These are phyloP conservation scores for Delichon dasypus DNA, from an alignment of 2,797 vertebrate genomes.

Conservation along the genomic window DNA sequence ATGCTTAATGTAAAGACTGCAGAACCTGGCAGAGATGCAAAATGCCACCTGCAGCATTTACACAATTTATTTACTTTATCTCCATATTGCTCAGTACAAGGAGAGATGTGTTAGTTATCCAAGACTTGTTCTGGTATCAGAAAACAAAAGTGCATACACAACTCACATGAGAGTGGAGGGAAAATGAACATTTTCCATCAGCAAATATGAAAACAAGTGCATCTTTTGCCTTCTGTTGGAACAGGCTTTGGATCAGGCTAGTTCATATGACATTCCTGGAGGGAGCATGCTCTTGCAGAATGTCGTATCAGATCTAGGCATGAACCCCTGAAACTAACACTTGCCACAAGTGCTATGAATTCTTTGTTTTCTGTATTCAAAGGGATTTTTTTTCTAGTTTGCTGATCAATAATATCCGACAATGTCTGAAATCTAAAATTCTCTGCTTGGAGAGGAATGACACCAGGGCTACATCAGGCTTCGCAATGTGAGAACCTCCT, in stretches of 20 bases:
- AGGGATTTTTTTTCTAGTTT: not conserved
- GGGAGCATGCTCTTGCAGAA: not conserved
- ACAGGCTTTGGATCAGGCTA: not conserved
- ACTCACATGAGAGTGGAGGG: not conserved
- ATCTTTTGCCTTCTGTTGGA: conserved; percentile 16
- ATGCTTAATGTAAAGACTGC: not conserved
- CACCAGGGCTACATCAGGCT: not conserved
- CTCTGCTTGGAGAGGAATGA: not conserved
- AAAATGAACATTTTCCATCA: not conserved
- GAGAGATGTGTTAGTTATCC: not conserved
- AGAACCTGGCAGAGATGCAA: conserved; percentile 1
- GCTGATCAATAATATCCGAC: not conserved
- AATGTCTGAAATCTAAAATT: not conserved
- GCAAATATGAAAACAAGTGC: not conserved
- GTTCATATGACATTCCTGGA: not conserved
- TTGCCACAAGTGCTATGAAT: not conserved
- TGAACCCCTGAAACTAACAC: not conserved
- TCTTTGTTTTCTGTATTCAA: not conserved
- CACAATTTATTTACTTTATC: not conserved
- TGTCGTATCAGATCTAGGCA: not conserved
- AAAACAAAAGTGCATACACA: not conserved
- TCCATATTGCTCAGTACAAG: not conserved
- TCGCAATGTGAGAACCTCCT: not conserved
- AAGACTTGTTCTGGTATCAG: not conserved
- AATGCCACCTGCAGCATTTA: conserved; percentile 31